These are phyloP conservation scores for Spheniscus mendiculus DNA, from an alignment of 2,113 vertebrate genomes.

Conservation along the genomic window DNA sequence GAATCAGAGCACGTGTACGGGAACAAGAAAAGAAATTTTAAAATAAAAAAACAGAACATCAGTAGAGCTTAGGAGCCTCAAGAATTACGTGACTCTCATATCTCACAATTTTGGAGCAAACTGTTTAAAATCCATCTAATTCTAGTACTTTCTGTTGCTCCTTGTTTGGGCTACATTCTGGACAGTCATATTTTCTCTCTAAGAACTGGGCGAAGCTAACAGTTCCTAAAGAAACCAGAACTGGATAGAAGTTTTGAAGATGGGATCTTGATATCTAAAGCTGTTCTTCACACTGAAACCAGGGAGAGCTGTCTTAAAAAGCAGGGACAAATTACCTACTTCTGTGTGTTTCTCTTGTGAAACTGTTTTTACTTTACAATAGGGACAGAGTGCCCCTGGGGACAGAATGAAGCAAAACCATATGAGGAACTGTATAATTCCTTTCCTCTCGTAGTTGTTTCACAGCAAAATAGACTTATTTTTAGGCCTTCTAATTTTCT, in stretches of 20 bases:
- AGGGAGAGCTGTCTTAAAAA: neutral
- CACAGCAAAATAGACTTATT: neutral
- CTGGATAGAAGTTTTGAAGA: neutral
- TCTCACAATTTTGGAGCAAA: neutral
- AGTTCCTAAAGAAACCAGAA: neutral
- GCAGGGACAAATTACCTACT: neutral
- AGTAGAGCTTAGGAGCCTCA: neutral
- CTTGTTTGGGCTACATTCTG: neutral
- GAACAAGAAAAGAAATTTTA: neutral
- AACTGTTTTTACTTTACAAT: neutral
- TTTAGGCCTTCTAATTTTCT: neutral
- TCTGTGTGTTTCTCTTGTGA: neutral
- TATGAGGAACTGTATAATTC: neutral
- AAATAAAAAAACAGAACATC: fast-evolving
- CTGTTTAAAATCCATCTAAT: neutral
- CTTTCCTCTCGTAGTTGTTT: neutral
- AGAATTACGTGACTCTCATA: fast-evolving
- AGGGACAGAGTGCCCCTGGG: neutral
- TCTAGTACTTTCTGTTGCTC: neutral
- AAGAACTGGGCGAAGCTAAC: neutral
- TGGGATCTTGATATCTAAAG: neutral
- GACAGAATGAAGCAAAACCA: neutral
- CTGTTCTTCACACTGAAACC: neutral
- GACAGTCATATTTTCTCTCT: neutral
- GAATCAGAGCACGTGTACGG: neutral